Conservation (phyloP, 2,113 vertebrate species). For the Hiodon alosoides region DNA sequence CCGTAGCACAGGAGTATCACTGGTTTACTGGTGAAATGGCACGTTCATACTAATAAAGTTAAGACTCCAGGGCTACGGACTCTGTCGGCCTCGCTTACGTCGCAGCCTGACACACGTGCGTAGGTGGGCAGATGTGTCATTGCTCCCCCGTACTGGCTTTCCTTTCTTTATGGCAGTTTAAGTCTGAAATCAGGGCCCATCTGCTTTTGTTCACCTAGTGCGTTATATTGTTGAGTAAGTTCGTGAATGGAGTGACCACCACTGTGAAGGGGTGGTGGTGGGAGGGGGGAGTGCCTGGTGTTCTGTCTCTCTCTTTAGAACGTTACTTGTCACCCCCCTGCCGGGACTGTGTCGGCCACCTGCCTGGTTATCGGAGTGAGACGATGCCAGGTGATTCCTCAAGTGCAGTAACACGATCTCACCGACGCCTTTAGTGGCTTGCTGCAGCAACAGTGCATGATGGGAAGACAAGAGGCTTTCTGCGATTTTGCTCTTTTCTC, state of each 20-base stretch:
- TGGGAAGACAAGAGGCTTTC: constrained; percentile 2
- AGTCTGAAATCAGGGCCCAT: too few relatives aligned
- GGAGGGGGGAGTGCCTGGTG: background rate
- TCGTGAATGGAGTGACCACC: constrained; percentile 4
- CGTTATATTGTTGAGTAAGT: background rate
- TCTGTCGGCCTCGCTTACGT: too few relatives aligned
- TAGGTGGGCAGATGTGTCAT: background rate
- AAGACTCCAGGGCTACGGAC: too few relatives aligned
- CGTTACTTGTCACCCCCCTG: background rate
- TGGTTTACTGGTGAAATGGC: background rate
- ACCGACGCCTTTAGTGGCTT: constrained; percentile 28
- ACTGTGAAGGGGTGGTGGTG: background rate
- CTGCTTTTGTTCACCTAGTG: background rate
- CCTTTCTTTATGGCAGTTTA: too few relatives aligned
- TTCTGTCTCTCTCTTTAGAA: background rate
- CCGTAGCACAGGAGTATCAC: background rate
- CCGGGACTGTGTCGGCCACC: background rate
- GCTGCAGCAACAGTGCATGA: constrained; percentile 40
- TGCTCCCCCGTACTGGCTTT: background rate
- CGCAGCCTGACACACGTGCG: background rate
- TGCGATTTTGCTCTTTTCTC: constrained; percentile 1
- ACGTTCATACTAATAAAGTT: too few relatives aligned
- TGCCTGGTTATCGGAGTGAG: constrained; percentile 26
- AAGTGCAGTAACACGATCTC: constrained; percentile 43
- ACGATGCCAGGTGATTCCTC: constrained; percentile 43